A percentile compares a stretch with the other conserved stretches of the same genome.
Conservation (phyloP, 2,888 invertebrate species). For the Dasypogon diadema region DNA sequence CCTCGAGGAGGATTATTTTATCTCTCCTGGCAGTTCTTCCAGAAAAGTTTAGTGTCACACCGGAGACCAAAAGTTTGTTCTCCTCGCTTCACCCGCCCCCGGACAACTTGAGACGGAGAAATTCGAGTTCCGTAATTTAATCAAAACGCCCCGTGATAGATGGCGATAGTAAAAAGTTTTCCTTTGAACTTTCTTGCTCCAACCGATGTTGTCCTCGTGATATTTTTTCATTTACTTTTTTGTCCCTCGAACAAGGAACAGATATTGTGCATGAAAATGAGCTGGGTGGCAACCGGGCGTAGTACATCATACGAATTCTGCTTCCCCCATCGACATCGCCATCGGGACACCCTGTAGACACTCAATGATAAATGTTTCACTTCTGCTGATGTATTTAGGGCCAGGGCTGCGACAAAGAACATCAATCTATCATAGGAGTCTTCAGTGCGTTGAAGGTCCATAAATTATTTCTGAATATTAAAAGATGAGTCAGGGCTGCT, state of each 20-base stretch:
- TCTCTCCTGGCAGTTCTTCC: background rate
- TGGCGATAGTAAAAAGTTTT: conserved; percentile 43
- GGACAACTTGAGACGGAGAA: background rate
- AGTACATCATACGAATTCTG: background rate
- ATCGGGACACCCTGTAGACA: background rate
- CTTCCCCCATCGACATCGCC: background rate
- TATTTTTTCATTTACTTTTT: background rate
- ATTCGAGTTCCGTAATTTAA: conserved; percentile 41
- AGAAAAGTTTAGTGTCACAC: background rate
- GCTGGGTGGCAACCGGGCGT: background rate
- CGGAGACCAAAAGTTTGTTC: conserved; percentile 14
- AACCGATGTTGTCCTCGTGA: background rate
- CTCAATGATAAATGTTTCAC: conserved; percentile 42
- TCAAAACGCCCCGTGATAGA: conserved; percentile 44
- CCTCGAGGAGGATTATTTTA: conserved; percentile 2
- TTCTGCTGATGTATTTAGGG: conserved; percentile 40
- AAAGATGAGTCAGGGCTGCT: conserved; percentile 23
- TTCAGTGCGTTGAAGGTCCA: conserved; percentile 26
- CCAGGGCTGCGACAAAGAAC: conserved; percentile 31
- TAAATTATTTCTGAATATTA: conserved; percentile 44
- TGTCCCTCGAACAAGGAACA: background rate
- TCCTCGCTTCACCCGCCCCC: background rate
- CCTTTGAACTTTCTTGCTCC: background rate
- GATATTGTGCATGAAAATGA: conserved; percentile 36
- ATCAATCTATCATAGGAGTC: conserved; percentile 47